Base-by-base conservation (phyloP, 2,888 invertebrate species). In the Leptodirus hochenwartii region DNA sequence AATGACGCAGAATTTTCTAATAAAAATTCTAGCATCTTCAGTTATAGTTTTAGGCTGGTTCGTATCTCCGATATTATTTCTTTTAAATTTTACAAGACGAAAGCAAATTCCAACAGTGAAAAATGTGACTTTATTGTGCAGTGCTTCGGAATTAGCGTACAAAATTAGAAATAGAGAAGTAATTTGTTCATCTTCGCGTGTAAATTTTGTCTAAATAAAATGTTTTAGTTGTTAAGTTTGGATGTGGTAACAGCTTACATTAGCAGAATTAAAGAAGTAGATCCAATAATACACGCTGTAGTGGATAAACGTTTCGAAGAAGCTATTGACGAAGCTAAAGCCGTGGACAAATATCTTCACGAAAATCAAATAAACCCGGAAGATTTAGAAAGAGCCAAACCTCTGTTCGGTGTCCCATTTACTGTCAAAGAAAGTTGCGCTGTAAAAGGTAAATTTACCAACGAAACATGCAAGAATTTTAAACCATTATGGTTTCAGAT, bases 391-490 rank as follows among this genome's bases (percentile, higher is more conserved):
- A 39, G 35, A 56, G 61, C 11, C 61, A 47, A 66, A 37, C 85
- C 85, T 0, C 54, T 87, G 31, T 56, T 84, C 2, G 87, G 87
- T 0, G 66, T 87, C 9, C 87, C 87, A 0, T 62, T 82, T 26
- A 80, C 82, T 2, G 69, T 79, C 1, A 87, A 87, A 49, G 82
- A 84, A 51, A 71, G 76, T 40, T 77, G 84, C 43, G 65, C 64
- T 1, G 69, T 82, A 3, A 69, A 76, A 64, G 44, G 41, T 36
- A 29, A 33, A 17, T 23, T n/a, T n/a, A n/a, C 16, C 15, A 13
- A 9, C 4, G 9, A 30, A 15, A 16, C 11, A 5, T n/a, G 27
- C 27, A 26, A 11, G 5, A 26, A 26, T 26, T 15, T n/a, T 20
- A 8, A 20, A n/a, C n/a, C n/a, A n/a, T n/a, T n/a, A n/a, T n/a